Base-by-base conservation (phyloP, 2,888 invertebrate genomes). In the Pteria penguin region DNA sequence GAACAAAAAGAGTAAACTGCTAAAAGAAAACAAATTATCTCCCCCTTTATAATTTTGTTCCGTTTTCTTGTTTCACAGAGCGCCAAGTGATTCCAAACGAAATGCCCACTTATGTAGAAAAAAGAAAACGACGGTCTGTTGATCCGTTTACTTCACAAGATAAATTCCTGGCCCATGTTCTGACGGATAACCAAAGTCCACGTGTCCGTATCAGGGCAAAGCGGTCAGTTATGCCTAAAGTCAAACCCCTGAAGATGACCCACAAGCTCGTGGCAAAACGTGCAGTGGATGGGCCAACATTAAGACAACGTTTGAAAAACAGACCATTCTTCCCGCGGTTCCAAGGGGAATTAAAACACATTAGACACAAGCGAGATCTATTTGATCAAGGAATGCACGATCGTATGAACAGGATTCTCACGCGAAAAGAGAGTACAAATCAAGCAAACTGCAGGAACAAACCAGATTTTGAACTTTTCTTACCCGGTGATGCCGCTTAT, bases 401-500 rank as follows among this genome's bases (percentile, higher is more conserved):
- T n/a, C 77, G 87, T 62, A 85, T 89, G 86, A 65, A 78, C 33
- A 76, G 80, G 26, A 86, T 90, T 27, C 65, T 88, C 65, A 60
- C 81, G 22, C 76, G 87, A 24, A 86, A 84, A 66, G 79, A 78
- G 55, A 81, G 81, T 29, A 86, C 88, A 22, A 88, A 84, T 45
- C 73, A 77, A 33, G 80, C 77, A 1, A 91, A 86, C 78, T 91
- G 91, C 72, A 62, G 71, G 22, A 69, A 63, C 58, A 86, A 84
- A 74, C 80, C 79, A 29, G 84, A 86, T 11, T 88, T 88, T 66
- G 86, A 89, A 69, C 82, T 88, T 11, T 84, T 82, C 63, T 72
- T 89, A 3, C 96, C 96, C 67, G 98, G 98, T 0, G 98, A 98
- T 91, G 95, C 97, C 62, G 95, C 95, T 52, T 97, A 93, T 89